phyloP scores from a whole-genome alignment of 2,797 vertebrate genomes.

The Petrocephalus sullivani region DNA sequence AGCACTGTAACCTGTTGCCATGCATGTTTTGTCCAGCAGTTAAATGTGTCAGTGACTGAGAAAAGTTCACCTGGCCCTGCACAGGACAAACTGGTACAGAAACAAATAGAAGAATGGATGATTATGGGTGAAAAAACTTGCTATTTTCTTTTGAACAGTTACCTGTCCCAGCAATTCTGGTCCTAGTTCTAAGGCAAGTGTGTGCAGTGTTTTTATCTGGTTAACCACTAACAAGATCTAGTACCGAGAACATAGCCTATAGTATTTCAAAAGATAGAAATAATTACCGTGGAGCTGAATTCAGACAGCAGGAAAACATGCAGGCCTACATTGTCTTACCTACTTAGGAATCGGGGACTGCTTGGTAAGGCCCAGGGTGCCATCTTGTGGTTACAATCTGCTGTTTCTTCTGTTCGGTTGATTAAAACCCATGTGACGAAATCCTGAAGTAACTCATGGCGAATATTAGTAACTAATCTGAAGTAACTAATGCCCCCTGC shows the following conservation, averaged over 20 bases:
- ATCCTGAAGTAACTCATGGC: background rate
- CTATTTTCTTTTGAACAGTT: background rate
- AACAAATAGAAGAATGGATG: background rate
- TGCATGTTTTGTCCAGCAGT: background rate
- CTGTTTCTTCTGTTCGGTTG: background rate
- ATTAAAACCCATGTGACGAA: background rate
- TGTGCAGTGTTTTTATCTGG: background rate
- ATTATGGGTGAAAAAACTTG: background rate
- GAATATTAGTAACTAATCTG: background rate
- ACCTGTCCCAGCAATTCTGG: too few relatives aligned
- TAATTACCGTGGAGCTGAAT: background rate
- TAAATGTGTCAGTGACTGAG: background rate
- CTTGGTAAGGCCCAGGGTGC: background rate
- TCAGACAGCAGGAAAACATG: background rate
- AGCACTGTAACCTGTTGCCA: background rate
- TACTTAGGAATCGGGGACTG: background rate
- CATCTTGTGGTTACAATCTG: constrained; percentile 1
- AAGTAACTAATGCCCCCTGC: too few relatives aligned
- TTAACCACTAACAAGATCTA: background rate
- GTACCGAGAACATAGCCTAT: background rate
- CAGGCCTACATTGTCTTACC: background rate
- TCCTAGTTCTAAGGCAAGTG: too few relatives aligned
- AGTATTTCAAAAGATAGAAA: background rate
- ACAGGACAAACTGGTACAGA: background rate
- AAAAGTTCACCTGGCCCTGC: background rate